Conservation (phyloP, 2,888 invertebrate genomes). For the Antheraea yamamai region DNA sequence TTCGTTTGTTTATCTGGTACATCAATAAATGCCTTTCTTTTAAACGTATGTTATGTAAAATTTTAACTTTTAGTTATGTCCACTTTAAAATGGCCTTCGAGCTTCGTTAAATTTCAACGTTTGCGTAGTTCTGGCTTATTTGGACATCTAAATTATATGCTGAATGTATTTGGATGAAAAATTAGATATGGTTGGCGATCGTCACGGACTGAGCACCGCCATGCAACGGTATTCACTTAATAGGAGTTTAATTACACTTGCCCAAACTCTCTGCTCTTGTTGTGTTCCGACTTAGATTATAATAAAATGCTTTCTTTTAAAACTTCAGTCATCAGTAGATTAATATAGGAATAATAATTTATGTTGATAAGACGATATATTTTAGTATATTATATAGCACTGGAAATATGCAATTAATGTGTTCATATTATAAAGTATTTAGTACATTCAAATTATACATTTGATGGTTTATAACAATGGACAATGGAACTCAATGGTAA, state of each 20-base stretch:
- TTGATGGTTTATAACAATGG: not conserved
- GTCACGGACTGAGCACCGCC: slow-evolving; percentile 62
- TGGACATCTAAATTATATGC: slow-evolving; percentile 42
- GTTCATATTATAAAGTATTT: not conserved
- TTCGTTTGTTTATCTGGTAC: slow-evolving; percentile 63
- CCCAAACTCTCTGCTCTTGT: slow-evolving; percentile 63
- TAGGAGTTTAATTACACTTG: slow-evolving; percentile 67
- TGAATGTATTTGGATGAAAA: slow-evolving; percentile 48
- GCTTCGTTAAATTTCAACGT: not conserved
- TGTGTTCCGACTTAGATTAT: not conserved
- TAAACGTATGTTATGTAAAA: slow-evolving; percentile 64
- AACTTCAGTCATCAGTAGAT: not conserved
- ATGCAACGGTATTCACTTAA: slow-evolving; percentile 52
- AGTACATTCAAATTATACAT: no score
- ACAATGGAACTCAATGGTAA: not conserved
- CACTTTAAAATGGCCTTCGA: slow-evolving; percentile 37
- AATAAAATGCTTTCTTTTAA: slow-evolving; percentile 1
- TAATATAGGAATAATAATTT: not conserved
- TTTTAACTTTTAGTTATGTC: slow-evolving; percentile 64
- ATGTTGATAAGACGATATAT: not conserved
- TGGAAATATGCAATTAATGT: not conserved
- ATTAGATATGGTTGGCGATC: slow-evolving; percentile 70
- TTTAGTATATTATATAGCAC: not conserved
- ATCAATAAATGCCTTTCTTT: slow-evolving; percentile 74
- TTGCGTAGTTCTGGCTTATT: slow-evolving; percentile 27